Base-by-base conservation (phyloP, 1,140 invertebrate species). In the Leucophenga varia region DNA sequence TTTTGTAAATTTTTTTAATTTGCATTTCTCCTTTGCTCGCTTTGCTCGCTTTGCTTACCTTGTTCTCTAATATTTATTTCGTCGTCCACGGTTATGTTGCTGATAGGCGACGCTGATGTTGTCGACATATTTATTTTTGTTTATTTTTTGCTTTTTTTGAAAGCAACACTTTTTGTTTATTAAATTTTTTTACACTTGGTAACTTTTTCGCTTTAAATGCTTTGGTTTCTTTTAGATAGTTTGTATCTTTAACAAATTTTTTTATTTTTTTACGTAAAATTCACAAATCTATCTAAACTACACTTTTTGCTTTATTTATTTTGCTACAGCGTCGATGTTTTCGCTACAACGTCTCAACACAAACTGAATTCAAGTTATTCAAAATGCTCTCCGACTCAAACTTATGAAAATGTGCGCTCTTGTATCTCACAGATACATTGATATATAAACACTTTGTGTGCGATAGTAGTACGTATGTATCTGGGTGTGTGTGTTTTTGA, bases 41-140 rank as follows among this genome's bases (percentile, higher is more conserved):
- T 10, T 38, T 32, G 2, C 18, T 38, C 3, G 3, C 13, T 21
- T 3, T 57, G 54, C 54, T 49, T 68, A 74, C 71, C 67, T 69
- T 73, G 63, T 52, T 72, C 71, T 67, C 63, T 59, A 52, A 72
- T 48, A 46, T 69, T 71, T 30, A 74, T 63, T 48, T 74, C 71
- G 63, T 73, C 70, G 43, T 74, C 71, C 44, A 74, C 71, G 46
- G 71, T 74, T 50, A 74, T 72, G 52, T 74, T 71, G 64, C 71
- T 74, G 45, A 74, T 56, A 46, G 71, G 71, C 55, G 71, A 74
- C 30, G 71, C 70, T 32, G 71, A 74, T 54, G 67, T 71, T 35
- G 71, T 67, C 57, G 71, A 74, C 71, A 74, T 74, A 55, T 56
- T 73, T 58, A 52, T 41, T 31, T 38, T 35, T 35, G 20, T 18